Base-by-base conservation (phyloP, 2,888 invertebrate genomes). In the Pandemis corylana region DNA sequence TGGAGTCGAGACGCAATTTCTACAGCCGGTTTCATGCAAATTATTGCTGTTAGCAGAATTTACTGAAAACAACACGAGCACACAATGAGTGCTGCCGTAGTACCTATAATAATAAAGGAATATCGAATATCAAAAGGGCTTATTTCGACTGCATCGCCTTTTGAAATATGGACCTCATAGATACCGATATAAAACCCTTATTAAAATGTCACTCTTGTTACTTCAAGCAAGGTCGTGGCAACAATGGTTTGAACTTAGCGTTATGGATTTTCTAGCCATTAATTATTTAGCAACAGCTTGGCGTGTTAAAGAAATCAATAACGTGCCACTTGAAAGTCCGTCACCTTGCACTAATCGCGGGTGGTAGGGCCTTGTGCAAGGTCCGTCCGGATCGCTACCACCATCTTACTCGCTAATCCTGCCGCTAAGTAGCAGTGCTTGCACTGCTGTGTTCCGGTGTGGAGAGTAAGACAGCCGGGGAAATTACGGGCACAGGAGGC, bases 231-330 rank as follows among this genome's bases (percentile, higher is more conserved):
- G 75, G 75, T 71, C 75, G 71, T n/a, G 28, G 44, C 41, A 44
- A 68, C 56, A 20, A 46, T 61, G 67, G 44, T 65, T 64, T 73
- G 64, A 65, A 67, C 10, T 66, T 65, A 66, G 59, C 51, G 53
- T 71, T 75, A 75, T 75, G 71, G 70, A 20, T 75, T 71, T 75
- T 71, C 56, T 41, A 13, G 49, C 15, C 71, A 71, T 75, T 71
- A 67, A 66, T 71, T 71, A 75, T 75, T 67, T 71, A 75, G 53
- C 41, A 28, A 59, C 59, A 65, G 59, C 51, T 49, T 44, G 7
- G 61, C 65, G 20, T 69, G 44, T 15, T 42, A n/a, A 7, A 28
- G 62, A 62, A 71, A 75, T 75, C 75, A 20, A 75, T 75, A 70
- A 13, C 28, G 66, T 59, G 20, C 61, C 51, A 44, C 65, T 74